A percentile compares a stretch with the other conserved stretches of the same genome.
phyloP scores from a whole-genome alignment of 2,113 vertebrate genomes.

The Callocephalon fimbriatum region DNA sequence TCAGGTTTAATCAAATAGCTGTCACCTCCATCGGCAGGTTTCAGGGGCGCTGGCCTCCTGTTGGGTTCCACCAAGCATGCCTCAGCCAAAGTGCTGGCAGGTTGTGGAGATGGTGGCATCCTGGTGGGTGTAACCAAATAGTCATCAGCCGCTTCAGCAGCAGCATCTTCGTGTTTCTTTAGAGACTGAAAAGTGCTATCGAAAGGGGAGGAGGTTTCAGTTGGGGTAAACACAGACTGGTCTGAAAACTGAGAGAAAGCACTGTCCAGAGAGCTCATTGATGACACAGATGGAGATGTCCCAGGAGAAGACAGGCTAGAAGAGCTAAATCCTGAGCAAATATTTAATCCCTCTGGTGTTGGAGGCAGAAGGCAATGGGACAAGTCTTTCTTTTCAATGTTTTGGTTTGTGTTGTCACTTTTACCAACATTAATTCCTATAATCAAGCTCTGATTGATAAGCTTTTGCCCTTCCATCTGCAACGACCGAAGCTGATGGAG shows the following conservation, averaged over 20 bases:
- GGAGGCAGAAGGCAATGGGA: conserved; percentile 77
- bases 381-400: conserved; percentile 66
- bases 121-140: conserved; percentile 33
- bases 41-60: conserved; percentile 29
- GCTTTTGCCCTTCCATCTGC: conserved; percentile 83
- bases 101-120: conserved; percentile 31
- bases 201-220: conserved; percentile 73
- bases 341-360: conserved; percentile 74
- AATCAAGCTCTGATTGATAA: conserved; percentile 72
- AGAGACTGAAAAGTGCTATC: conserved; percentile 64
- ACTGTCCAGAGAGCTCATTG: conserved; percentile 89
- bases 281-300: conserved; percentile 88
- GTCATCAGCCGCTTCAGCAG: conserved; percentile 37
- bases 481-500: conserved; percentile 74
- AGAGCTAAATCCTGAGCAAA: conserved; percentile 82
- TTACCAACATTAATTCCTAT: conserved; percentile 76
- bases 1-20: conserved; percentile 75
- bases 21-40: conserved; percentile 49
- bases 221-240: conserved; percentile 77
- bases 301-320: conserved; percentile 91
- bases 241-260: conserved; percentile 92
- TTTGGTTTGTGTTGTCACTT: conserved; percentile 51
- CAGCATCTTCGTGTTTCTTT: conserved; percentile 54
- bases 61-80: conserved; percentile 44
- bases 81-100: neutral